Percentiles rank a stretch among this genome's conserved stretches.
phyloP scores from a whole-genome alignment of 2,113 vertebrate genomes.

The Aegotheles bennettii region DNA sequence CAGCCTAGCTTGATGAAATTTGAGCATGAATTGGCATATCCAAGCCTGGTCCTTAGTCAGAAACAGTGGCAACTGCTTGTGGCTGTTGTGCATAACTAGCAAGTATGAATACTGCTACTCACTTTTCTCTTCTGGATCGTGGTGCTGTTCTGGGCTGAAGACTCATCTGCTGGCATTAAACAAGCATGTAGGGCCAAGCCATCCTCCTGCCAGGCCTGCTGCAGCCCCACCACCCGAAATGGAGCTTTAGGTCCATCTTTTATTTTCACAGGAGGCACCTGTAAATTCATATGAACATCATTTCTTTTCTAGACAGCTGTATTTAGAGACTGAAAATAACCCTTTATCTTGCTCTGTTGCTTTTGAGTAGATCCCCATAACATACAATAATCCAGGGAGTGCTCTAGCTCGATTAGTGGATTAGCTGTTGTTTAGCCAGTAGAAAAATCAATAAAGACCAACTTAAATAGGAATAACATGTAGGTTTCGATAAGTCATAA shows the following conservation, averaged over 20 bases:
- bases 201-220: conserved; percentile 71
- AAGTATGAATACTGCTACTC: not conserved
- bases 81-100: not conserved
- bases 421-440: not conserved
- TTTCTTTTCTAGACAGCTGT: not conserved
- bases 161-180: conserved; percentile 15
- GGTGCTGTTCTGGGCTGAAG: not conserved
- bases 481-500: not conserved
- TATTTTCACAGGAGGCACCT: conserved; percentile 11
- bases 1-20: not conserved
- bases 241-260: conserved; percentile 22
- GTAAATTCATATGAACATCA: not conserved
- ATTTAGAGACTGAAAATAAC: not conserved
- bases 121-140: conserved; percentile 15
- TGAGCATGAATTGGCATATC: not conserved
- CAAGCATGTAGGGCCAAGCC: conserved; percentile 69
- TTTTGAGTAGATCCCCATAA: not conserved
- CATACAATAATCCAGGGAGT: not conserved
- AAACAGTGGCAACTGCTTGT: no score
- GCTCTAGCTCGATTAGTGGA: not conserved
- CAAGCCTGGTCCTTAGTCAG: not conserved
- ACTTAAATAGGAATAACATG: conserved; percentile 13
- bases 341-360: not conserved
- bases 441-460: conserved; percentile 13
- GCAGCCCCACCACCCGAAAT: conserved; percentile 70